Evolutionary conservation across 1,140 invertebrate genomes (phyloP).

Genomic region (Rhagoletis pomonella): DNA sequence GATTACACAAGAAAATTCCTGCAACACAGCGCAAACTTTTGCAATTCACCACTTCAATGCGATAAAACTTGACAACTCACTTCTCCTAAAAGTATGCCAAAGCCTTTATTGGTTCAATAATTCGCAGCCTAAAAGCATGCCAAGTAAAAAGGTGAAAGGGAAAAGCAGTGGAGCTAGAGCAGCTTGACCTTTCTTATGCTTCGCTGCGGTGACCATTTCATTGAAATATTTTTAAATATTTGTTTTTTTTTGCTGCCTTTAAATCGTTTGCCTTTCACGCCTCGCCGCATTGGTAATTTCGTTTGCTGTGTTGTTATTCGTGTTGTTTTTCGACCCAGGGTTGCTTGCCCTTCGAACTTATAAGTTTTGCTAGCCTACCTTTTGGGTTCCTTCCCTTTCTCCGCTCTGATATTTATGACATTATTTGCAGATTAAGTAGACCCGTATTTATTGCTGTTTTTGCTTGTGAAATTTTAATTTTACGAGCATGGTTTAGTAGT

Average conservation of each 20-base stretch:
- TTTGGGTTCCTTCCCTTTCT: background rate
- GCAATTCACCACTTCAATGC: too few relatives aligned
- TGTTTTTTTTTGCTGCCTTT: background rate
- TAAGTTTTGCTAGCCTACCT: background rate
- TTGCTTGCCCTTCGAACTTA: background rate
- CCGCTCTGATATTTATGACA: background rate
- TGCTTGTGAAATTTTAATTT: conserved; percentile 28
- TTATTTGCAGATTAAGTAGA: conserved; percentile 11
- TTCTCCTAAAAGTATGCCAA: too few relatives aligned
- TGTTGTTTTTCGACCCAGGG: background rate
- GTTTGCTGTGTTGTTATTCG: background rate
- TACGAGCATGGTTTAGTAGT: background rate
- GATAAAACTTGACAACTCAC: too few relatives aligned
- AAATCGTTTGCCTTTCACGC: background rate
- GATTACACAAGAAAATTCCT: too few relatives aligned
- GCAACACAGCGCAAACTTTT: too few relatives aligned
- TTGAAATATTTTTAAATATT: background rate
- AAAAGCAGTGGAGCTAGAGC: background rate
- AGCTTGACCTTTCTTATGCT: background rate
- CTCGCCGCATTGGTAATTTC: background rate
- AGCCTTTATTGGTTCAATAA: too few relatives aligned
- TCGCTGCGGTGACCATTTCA: too few relatives aligned
- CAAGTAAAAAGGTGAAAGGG: too few relatives aligned
- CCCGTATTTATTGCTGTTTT: background rate
- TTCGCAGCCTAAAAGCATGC: too few relatives aligned